A percentile compares a stretch with the other conserved stretches of the same genome.
Evolutionary conservation across 2,797 vertebrate genomes (phyloP).

Genomic region (Mormyrops boulengeri): DNA sequence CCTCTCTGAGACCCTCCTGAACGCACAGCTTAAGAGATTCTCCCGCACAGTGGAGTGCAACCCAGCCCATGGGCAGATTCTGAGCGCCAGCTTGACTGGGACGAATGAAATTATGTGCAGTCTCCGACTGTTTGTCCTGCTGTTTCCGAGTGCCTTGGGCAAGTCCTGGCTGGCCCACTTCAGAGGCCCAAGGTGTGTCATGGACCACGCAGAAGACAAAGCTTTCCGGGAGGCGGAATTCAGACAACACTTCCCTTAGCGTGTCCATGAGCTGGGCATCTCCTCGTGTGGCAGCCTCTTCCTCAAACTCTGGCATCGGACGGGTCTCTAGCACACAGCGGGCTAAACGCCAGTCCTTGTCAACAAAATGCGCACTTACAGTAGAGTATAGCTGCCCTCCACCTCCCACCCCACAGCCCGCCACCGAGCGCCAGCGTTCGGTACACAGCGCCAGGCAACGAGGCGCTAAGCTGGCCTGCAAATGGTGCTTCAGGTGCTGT

Average conservation of each 20-base stretch:
- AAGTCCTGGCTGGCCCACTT: slow-evolving; percentile 16
- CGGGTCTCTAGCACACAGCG: slow-evolving; percentile 49
- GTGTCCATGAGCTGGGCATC: slow-evolving; percentile 31
- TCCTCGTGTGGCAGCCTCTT: neutral
- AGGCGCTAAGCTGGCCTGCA: slow-evolving; percentile 40
- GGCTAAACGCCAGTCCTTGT: slow-evolving; percentile 50
- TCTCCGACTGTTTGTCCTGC: neutral
- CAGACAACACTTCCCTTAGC: slow-evolving; percentile 39
- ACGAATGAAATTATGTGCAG: slow-evolving; percentile 19
- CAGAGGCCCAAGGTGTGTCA: slow-evolving; percentile 32
- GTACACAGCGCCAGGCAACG: slow-evolving; percentile 45
- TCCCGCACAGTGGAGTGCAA: slow-evolving; percentile 46
- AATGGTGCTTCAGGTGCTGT: slow-evolving; percentile 46
- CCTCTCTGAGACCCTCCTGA: slow-evolving; percentile 45
- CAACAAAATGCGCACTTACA: slow-evolving; percentile 48
- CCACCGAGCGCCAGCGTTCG: slow-evolving; percentile 47
- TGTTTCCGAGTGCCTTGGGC: slow-evolving; percentile 32
- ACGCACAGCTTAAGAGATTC: slow-evolving; percentile 50
- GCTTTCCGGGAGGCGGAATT: slow-evolving; percentile 46
- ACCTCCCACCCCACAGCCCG: slow-evolving; percentile 40
- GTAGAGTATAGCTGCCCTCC: slow-evolving; percentile 42
- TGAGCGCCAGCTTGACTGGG: slow-evolving; percentile 28
- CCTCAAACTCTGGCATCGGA: slow-evolving; percentile 30
- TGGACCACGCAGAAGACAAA: slow-evolving; percentile 50
- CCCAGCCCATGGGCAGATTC: slow-evolving; percentile 44